Base-by-base conservation (phyloP, 53 echinoderm and acorn worm genomes). In the Zoroaster sp. region DNA sequence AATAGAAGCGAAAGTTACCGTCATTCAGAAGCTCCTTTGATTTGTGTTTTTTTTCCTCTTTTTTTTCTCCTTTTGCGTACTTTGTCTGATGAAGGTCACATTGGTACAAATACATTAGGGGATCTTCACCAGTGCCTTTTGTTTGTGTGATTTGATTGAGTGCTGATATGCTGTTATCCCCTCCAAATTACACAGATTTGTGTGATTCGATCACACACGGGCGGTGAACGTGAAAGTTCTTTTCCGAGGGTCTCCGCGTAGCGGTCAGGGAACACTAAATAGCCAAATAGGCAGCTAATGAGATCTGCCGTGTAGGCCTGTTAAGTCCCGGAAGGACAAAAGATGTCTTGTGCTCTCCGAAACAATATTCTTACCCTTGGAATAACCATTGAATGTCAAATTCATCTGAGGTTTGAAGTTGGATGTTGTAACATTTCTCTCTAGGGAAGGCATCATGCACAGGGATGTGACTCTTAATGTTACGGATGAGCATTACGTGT, bases 111-210 rank as follows among this genome's bases (percentile, higher is more conserved):
- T 70, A 71, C 85, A 8, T 85, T 44, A 80, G 85, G 85, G 79
- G 71, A 41, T 85, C 49, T 69, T 69, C 41, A 46, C 42, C 51
- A 18, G 70, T 69, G 85, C 51, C 85, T 71, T 85, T 85, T 85
- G 85, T 85, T n/a, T 35, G 71, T 46, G 5, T 85, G 85, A 85
- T 85, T 85, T 70, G 85, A 85, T 85, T 85, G 85, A 85, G 85
- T 35, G 85, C 71, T 34, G 59, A 46, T 36, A 70, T 69, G 85
- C 85, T 21, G 20, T 85, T 85, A 85, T 33, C 20, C 47, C 47
- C 17, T 32, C n/a, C 20, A 80, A 85, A 85, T 85, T 85, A 85
- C 72, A 23, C 85, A 17, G 47, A 74, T 66, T 34, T 85, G 82
- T 82, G 43, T 41, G 82, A 67, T 82, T 66, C 43, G 82, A 82